Percentiles rank a stretch among this genome's conserved stretches.
Conservation (phyloP, 2,113 vertebrate genomes). For the Puma concolor region DNA sequence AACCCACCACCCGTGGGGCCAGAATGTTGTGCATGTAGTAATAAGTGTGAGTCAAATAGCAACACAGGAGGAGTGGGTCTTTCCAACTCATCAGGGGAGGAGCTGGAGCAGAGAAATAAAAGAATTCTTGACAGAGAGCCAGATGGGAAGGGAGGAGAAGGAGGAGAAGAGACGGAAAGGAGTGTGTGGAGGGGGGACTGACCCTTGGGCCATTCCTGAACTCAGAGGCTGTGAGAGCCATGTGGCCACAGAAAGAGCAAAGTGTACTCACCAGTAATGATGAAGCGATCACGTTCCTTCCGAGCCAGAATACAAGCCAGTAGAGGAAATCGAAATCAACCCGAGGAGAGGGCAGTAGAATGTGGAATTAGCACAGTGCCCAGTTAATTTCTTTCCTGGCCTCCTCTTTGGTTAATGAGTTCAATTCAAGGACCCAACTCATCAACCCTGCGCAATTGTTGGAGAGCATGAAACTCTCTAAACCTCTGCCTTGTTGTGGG, state of each 20-base stretch:
- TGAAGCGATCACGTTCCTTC: background rate
- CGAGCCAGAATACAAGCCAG: background rate
- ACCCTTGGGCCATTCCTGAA: background rate
- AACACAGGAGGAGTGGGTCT: background rate
- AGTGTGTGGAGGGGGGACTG: background rate
- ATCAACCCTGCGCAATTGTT: conserved; percentile 46
- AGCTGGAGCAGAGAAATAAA: background rate
- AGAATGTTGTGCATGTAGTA: background rate
- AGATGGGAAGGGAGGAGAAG: background rate
- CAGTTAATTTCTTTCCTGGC: conserved; percentile 6
- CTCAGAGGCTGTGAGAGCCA: background rate
- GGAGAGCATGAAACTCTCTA: background rate
- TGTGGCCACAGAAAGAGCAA: background rate
- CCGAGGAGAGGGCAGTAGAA: background rate
- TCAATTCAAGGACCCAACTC: conserved; percentile 53
- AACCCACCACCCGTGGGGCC: background rate
- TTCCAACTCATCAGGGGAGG: background rate
- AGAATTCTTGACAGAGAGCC: background rate
- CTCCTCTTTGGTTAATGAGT: conserved; percentile 32
- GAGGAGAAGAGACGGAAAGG: no score
- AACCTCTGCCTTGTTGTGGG: background rate
- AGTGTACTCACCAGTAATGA: background rate
- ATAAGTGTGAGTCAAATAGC: background rate
- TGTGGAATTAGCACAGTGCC: background rate
- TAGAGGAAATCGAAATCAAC: background rate